phyloP scores from a whole-genome alignment of 2,888 invertebrate species.

The Cepaea hortensis region DNA sequence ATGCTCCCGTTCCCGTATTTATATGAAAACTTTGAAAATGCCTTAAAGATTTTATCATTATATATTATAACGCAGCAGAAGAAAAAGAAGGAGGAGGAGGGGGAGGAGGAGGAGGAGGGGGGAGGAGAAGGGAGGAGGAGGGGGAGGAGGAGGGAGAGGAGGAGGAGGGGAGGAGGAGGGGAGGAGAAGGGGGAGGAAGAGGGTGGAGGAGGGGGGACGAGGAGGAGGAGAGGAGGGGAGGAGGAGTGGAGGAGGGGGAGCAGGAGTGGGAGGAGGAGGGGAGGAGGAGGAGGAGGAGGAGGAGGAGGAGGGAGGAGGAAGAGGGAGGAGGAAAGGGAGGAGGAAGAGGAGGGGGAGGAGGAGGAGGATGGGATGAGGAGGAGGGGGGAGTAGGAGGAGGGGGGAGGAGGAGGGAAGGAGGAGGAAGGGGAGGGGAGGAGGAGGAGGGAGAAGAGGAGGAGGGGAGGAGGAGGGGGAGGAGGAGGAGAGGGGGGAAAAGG shows the following conservation, averaged over 20 bases:
- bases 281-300: background rate
- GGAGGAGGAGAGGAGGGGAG: too few species aligned
- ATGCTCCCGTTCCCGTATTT: too few species aligned
- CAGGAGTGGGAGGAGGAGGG: too few species aligned
- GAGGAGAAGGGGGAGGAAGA: background rate
- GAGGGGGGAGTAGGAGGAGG: too few species aligned
- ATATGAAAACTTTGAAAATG: too few species aligned
- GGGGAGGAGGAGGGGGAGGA: background rate
- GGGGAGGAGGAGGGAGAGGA: constrained; percentile 5
- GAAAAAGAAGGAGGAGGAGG: constrained; percentile 1
- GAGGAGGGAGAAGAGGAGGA: background rate
- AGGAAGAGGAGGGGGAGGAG: background rate
- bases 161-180: constrained; percentile 1
- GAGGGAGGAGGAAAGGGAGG: background rate
- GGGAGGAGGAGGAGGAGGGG: constrained; percentile 15
- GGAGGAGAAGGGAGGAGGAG: constrained; percentile 18
- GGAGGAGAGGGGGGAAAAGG: background rate
- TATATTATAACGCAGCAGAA: too few species aligned
- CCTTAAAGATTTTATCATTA: too few species aligned
- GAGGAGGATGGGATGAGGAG: too few species aligned
- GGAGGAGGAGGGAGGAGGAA: background rate
- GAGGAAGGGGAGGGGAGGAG: background rate
- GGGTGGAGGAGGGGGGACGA: too few species aligned
- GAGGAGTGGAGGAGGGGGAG: too few species aligned
- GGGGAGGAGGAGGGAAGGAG: background rate